Conservation (phyloP, 2,797 vertebrate genomes). For the Paguma larvata region DNA sequence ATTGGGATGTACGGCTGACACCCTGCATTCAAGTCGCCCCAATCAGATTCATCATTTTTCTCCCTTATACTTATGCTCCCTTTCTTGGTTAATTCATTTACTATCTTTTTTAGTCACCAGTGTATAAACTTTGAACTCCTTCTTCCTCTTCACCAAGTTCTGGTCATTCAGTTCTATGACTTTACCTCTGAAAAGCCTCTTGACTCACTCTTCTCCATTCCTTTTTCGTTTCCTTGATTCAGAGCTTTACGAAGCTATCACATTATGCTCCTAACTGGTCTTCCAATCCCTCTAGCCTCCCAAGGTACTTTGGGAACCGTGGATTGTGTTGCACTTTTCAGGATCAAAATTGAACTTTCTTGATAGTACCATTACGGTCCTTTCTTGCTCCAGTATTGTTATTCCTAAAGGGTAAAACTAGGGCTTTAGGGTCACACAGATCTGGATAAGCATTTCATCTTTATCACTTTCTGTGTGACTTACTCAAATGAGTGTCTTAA, state of each 20-base stretch:
- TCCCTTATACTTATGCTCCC: background rate
- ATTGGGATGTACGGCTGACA: background rate
- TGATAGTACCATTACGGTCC: background rate
- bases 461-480: background rate
- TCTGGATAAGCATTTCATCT: background rate
- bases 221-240: background rate
- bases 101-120: background rate
- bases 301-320: background rate
- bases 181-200: background rate
- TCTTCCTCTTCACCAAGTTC: background rate
- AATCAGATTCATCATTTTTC: background rate
- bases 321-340: background rate
- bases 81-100: conserved; percentile 20
- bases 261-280: background rate
- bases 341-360: background rate
- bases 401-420: background rate
- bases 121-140: background rate
- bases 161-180: background rate
- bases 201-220: background rate
- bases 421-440: background rate
- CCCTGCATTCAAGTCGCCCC: background rate
- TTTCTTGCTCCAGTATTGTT: background rate
- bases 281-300: background rate
- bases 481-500: background rate
- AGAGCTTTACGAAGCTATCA: background rate